Conservation (phyloP, 2,797 vertebrate species). For the Champsocephalus gunnari region DNA sequence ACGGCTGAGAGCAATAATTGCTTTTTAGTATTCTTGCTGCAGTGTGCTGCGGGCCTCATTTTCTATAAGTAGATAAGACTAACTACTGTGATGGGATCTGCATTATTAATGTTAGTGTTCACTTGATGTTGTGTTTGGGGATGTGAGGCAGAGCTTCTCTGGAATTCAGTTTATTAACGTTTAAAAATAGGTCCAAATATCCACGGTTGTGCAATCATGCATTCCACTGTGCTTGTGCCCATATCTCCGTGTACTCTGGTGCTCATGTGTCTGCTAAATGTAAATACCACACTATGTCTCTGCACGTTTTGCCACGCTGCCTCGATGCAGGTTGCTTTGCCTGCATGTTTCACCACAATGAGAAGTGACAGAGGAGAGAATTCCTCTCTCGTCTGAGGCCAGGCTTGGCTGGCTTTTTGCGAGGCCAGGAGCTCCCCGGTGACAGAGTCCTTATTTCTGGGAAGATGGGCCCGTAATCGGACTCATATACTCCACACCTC, state of each 20-base stretch:
- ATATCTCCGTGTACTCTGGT: background rate
- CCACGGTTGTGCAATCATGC: slow-evolving; percentile 31
- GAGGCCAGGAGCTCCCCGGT: slow-evolving; percentile 61
- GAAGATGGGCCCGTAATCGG: slow-evolving; percentile 74
- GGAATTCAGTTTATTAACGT: slow-evolving; percentile 58
- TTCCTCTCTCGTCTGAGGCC: slow-evolving; percentile 58
- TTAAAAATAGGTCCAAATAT: slow-evolving; percentile 63
- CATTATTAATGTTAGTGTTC: slow-evolving; percentile 71
- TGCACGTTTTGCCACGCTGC: slow-evolving; percentile 47
- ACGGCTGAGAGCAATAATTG: slow-evolving; percentile 83
- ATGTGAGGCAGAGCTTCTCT: slow-evolving; percentile 38
- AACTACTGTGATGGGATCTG: slow-evolving; percentile 70
- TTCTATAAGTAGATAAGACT: slow-evolving; percentile 73
- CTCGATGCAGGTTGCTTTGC: slow-evolving; percentile 54
- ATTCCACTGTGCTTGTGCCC: slow-evolving; percentile 4
- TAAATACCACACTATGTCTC: slow-evolving; percentile 43
- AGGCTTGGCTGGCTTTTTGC: slow-evolving; percentile 59
- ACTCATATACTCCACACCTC: slow-evolving; percentile 62
- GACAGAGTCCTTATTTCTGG: slow-evolving; percentile 72
- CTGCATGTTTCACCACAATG: slow-evolving; percentile 67
- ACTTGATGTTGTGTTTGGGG: slow-evolving; percentile 60
- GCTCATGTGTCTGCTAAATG: slow-evolving; percentile 36
- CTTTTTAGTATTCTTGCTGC: slow-evolving; percentile 81
- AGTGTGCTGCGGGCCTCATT: slow-evolving; percentile 70
- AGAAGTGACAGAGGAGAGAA: slow-evolving; percentile 78